Base-by-base conservation (phyloP, 92 coral and sea anemone genomes). In the Umimayanthus kanabou region DNA sequence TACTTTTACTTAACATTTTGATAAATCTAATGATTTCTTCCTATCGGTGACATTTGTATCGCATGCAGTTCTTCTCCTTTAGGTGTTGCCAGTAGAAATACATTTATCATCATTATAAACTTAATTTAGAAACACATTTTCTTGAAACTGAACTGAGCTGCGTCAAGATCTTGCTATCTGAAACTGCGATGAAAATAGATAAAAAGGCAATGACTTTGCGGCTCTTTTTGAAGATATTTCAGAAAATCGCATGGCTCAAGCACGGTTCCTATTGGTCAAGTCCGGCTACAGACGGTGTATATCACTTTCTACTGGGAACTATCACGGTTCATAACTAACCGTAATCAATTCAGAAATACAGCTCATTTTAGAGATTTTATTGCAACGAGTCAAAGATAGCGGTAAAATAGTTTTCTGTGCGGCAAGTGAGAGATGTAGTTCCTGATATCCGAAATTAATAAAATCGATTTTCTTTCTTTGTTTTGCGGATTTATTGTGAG, bases 181-280 rank as follows among this genome's bases (percentile, higher is more conserved):
- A 83, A 72, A 72, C 67, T 70, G 78, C 28, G 78, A 70, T 83
- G n/a, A 67, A 83, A 69, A 83, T 69, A 69, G 87, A 83, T 83
- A 83, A 83, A 83, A 83, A 83, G 39, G 45, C 77, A 71, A 83
- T 83, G 77, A 83, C 58, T 47, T 23, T 70, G 87, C 87, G 87
- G 87, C 69, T 83, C 87, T 83, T 70, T 83, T 83, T 83, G 87
- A 83, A 70, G 87, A 83, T 67, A n/a, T 45, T 70, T 83, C 64
- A 70, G 77, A 70, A 83, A 83, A 50, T 83, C 65, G 43, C 87
- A 83, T 70, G 77, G 30, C 87, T 50, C 77, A 30, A 45, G 28
- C 78, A 26, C 10, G 42, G 30, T 70, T 45, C 26, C 87, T 83
- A 83, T 70, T 83, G 87, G 87, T 33, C 67, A 39, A 83, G 20